These are phyloP conservation scores for Trigoniulus corallinus DNA, from an alignment of 1,140 invertebrate species.

Conservation along the genomic window DNA sequence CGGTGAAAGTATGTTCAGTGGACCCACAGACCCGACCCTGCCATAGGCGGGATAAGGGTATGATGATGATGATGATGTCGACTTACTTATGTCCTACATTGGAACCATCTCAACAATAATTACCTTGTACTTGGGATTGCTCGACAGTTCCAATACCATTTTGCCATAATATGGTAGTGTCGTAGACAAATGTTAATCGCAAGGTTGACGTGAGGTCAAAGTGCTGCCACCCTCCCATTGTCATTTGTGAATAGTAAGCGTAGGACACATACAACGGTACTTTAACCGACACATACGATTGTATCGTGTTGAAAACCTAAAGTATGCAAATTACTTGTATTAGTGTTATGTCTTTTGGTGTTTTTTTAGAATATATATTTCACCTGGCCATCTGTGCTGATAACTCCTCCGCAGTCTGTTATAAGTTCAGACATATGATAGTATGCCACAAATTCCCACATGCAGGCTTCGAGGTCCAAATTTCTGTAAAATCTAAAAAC, in stretches of 20 bases:
- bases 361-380: constrained; percentile 4
- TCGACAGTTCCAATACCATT: constrained; percentile 23
- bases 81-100: neutral
- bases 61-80: no score
- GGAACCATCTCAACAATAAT: neutral
- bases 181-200: constrained; percentile 26
- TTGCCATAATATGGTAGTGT: constrained; percentile 28
- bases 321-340: constrained; percentile 4
- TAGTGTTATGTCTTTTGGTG: neutral
- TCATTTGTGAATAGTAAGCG: constrained; percentile 23
- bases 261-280: constrained; percentile 29
- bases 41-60: no score
- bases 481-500: constrained; percentile 22
- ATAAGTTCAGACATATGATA: constrained; percentile 27
- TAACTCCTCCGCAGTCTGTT: constrained; percentile 22
- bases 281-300: constrained; percentile 24
- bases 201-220: constrained; percentile 24
- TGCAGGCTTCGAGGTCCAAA: constrained; percentile 25
- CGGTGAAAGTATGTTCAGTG: no score
- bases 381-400: constrained; percentile 25
- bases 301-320: constrained; percentile 22
- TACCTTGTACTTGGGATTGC: constrained; percentile 20
- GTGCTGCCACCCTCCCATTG: constrained; percentile 24
- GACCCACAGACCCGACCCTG: no score
- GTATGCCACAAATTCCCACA: constrained; percentile 26